phyloP scores from a whole-genome alignment of 1,140 invertebrate species.

The Rhizoglyphus robini region DNA sequence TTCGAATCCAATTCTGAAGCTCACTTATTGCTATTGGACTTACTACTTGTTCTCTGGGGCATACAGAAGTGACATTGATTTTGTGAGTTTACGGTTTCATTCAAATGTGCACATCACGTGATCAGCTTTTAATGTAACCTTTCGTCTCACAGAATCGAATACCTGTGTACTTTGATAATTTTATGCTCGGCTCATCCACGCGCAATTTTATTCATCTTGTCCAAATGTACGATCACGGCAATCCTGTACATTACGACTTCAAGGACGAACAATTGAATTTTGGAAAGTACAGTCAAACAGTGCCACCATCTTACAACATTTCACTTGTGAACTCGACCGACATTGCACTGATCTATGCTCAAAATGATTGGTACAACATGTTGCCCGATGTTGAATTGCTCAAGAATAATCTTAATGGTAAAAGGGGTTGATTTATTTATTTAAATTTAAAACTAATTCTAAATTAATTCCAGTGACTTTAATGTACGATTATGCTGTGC shows the following conservation, averaged over 20 bases:
- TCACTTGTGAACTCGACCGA: not conserved
- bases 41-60: no score
- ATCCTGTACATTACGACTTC: not conserved
- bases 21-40: no score
- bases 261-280: not conserved
- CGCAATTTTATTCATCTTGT: constrained; percentile 50
- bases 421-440: no score
- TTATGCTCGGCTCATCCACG: constrained; percentile 64
- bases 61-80: no score
- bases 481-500: constrained; percentile 17
- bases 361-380: constrained; percentile 19
- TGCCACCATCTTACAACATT: constrained; percentile 13
- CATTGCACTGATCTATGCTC: no score
- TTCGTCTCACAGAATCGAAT: constrained; percentile 47
- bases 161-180: constrained; percentile 57
- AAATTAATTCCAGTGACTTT: no score
- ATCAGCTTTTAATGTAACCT: no score
- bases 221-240: constrained; percentile 37
- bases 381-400: constrained; percentile 17
- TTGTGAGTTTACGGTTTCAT: no score
- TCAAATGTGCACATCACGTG: no score
- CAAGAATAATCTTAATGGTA: constrained; percentile 17
- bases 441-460: no score
- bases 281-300: not conserved
- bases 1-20: no score